phyloP scores from a whole-genome alignment of 2,888 invertebrate species.

The Neria commutata region DNA sequence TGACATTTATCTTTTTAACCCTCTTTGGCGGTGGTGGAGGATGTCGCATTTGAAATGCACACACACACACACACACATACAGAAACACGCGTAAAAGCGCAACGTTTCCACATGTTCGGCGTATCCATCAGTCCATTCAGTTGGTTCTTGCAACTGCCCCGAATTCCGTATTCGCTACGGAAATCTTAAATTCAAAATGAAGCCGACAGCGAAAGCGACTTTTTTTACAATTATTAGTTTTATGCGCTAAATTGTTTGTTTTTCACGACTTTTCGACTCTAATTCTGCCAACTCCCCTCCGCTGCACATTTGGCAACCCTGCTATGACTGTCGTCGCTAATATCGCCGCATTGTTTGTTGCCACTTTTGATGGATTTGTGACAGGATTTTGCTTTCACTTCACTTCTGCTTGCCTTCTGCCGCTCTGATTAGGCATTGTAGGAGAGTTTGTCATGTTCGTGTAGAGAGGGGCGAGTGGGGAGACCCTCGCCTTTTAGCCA shows the following conservation, averaged over 20 bases:
- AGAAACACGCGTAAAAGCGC: neutral
- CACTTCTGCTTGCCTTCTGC: too few relatives aligned
- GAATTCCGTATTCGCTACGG: too few relatives aligned
- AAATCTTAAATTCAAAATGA: slow-evolving; percentile 45
- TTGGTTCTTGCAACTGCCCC: neutral
- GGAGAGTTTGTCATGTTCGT: too few relatives aligned
- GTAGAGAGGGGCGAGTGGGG: neutral
- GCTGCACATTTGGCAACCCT: neutral
- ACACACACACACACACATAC: neutral
- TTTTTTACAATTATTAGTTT: slow-evolving; percentile 58
- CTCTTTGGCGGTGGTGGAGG: neutral
- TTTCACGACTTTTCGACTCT: slow-evolving; percentile 28
- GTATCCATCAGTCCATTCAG: slow-evolving; percentile 23
- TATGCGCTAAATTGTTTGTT: slow-evolving; percentile 55
- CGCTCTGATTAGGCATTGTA: too few relatives aligned
- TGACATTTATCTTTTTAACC: neutral
- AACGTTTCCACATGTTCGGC: slow-evolving; percentile 11
- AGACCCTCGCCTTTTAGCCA: slow-evolving; percentile 40
- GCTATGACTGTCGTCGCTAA: too few relatives aligned
- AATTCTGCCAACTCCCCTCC: neutral
- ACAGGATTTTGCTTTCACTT: slow-evolving; percentile 35
- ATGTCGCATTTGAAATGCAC: too few relatives aligned
- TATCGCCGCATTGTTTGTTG: too few relatives aligned
- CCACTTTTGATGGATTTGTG: slow-evolving; percentile 48
- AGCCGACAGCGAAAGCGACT: too few relatives aligned